Base-by-base conservation (phyloP, 1,140 invertebrate species). In the Trichonephila clavata region DNA sequence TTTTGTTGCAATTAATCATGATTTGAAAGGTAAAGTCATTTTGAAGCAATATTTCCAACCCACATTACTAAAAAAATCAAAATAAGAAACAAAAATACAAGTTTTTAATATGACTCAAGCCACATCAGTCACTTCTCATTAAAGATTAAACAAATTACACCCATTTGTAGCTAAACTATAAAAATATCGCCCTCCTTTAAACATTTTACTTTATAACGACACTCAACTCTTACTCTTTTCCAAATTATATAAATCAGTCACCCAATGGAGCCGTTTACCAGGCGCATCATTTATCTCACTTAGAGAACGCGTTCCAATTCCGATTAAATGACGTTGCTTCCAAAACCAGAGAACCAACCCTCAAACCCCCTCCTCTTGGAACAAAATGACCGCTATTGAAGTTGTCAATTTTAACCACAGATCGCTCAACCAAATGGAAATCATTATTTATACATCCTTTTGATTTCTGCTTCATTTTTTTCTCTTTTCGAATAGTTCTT, bases 361-460 rank as follows among this genome's bases (percentile, higher is more conserved):
- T 1, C 13, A 20, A 57, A 39, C 24, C 57, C 50, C 81, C 39
- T 20, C n/a, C 81, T n/a, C 43, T 57, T 83, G 8, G 27, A 83
- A 83, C 81, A 32, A 83, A 83, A 83, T 83, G 50, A 57, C 81
- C 81, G 43, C 50, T 83, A 83, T 83, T 83, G 81, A 83, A 57
- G 81, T 83, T 83, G 81, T 83, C 81, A 83, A 43, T 59, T 83
- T 83, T 59, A 83, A 57, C 39, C 81, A 59, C 50, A 50, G 81
- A 83, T 83, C 50, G 50, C 21, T 83, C 81, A 83, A 21, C 81
- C 81, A 50, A 83, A 83, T 59, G 39, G 81, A 83, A 83, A 83
- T 59, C 50, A 83, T 83, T 83, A 83, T 20, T 83, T 83, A 83
- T 83, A 50, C 81, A 83, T 50, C 39, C 13, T 83, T 83, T 83